Percentiles rank a stretch among this genome's conserved stretches.
These are phyloP conservation scores for Molorchus minor DNA, from an alignment of 2,888 invertebrate genomes.

Conservation along the genomic window DNA sequence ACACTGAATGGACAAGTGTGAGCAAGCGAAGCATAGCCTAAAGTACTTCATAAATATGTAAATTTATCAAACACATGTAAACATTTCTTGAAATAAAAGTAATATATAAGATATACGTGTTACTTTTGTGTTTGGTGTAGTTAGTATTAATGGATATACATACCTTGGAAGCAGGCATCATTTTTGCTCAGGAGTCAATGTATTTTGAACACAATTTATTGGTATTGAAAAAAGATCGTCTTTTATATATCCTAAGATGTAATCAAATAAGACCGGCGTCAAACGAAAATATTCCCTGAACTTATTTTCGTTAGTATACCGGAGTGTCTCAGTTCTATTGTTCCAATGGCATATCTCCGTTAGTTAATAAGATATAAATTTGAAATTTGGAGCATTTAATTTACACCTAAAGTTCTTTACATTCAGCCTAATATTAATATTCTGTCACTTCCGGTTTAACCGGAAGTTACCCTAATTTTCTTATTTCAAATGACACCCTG, in stretches of 20 bases:
- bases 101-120: conserved; percentile 7
- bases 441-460: no score
- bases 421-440: no score
- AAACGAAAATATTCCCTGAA: conserved; percentile 32
- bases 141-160: conserved; percentile 25
- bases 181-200: conserved; percentile 41
- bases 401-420: no score
- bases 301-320: conserved; percentile 34
- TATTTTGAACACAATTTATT: conserved; percentile 34
- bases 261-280: conserved; percentile 31
- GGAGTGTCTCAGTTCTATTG: no score
- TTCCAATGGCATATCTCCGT: no score
- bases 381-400: no score
- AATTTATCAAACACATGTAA: no score
- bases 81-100: background rate
- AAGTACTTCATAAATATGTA: no score
- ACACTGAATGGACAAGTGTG: conserved; percentile 18
- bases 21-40: no score
- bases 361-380: no score
- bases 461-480: no score
- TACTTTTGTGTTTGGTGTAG: conserved; percentile 23
- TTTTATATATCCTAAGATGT: conserved; percentile 35
- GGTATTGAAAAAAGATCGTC: conserved; percentile 36
- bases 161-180: conserved; percentile 43
- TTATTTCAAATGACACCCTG: no score